These are phyloP conservation scores for Pammene aurita DNA, from an alignment of 2,888 invertebrate genomes.

Conservation along the genomic window DNA sequence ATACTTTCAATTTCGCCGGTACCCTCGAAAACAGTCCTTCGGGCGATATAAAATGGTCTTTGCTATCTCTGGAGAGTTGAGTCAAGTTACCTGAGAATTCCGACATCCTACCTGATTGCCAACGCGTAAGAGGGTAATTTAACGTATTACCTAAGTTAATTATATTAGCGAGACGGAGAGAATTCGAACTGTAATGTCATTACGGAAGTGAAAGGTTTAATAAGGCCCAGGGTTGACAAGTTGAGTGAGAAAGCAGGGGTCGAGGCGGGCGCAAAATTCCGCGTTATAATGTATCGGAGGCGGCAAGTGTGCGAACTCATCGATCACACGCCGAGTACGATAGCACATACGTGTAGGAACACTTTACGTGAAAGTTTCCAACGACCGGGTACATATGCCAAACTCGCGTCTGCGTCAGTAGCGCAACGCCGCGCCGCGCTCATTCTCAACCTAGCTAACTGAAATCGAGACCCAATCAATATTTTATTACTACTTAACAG, in stretches of 20 bases:
- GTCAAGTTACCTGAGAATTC: constrained; percentile 51
- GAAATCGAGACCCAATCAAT: constrained; percentile 2
- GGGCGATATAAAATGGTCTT: constrained; percentile 52
- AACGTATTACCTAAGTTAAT: constrained; percentile 65
- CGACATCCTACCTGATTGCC: constrained; percentile 57
- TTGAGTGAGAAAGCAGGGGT: constrained; percentile 48
- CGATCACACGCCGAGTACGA: constrained; percentile 66
- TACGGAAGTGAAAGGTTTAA: constrained; percentile 60
- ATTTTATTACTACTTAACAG: constrained; percentile 2
- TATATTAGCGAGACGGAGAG: constrained; percentile 62
- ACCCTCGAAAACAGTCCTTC: constrained; percentile 54
- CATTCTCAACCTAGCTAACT: neutral
- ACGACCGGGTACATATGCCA: constrained; percentile 46
- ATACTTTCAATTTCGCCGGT: constrained; percentile 65
- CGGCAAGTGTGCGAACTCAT: constrained; percentile 65
- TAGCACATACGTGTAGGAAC: constrained; percentile 46
- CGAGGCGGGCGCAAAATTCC: constrained; percentile 52
- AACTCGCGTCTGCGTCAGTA: constrained; percentile 30
- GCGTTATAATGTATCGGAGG: constrained; percentile 62
- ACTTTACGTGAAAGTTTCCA: constrained; percentile 46
- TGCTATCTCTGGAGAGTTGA: constrained; percentile 42
- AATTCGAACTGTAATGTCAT: constrained; percentile 65
- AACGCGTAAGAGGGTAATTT: constrained; percentile 57
- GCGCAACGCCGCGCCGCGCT: constrained; percentile 14
- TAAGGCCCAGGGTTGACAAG: constrained; percentile 52